Base-by-base conservation (phyloP, 2,113 vertebrate species). In the Bostrychus sinensis region DNA sequence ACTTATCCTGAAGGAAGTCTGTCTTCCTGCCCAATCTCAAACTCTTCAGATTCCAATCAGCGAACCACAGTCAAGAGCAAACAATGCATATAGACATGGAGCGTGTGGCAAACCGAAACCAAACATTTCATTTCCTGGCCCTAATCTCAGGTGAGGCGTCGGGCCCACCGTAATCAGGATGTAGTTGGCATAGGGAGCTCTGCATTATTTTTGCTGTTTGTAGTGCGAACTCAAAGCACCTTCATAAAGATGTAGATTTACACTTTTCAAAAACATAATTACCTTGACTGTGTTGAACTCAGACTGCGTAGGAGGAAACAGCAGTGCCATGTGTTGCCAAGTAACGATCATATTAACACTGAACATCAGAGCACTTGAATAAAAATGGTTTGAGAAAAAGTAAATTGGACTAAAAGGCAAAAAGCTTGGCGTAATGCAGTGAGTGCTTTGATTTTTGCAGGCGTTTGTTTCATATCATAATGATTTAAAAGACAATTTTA, bases 301-400 rank as follows among this genome's bases (percentile, higher is more conserved):
- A 19, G 59, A 64, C 68, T 57, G 81, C 74, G 86, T 82, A 75
- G 84, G 84, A 48, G 80, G 78, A 71, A 85, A 79, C 30, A 39
- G 66, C 53, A 79, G 81, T 75, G 66, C 39, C 39, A 10, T 10
- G 38, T 73, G 87, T 88, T 90, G 89, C 87, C 84, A 85, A 73
- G 84, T 86, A 87, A 89, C 87, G 7, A n/a, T n/a, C 14, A 4
- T 17, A 30, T 51, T 51, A 51, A 60, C 41, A 61, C 67, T 69
- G 19, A 68, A 50, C 14, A 28, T 41, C 19, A 37, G 16, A 67
- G 62, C 25, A 17, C 48, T 51, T 17, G 14, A n/a, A 51, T n/a
- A n/a, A 28, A 51, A 14, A 51, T 11, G 25, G 3, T 28, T 28
- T 28, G 14, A 1, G 14, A 16, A 9, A n/a, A n/a, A 7, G 12